Base-by-base conservation (phyloP, 2,797 vertebrate genomes). In the Melanitta fusca region DNA sequence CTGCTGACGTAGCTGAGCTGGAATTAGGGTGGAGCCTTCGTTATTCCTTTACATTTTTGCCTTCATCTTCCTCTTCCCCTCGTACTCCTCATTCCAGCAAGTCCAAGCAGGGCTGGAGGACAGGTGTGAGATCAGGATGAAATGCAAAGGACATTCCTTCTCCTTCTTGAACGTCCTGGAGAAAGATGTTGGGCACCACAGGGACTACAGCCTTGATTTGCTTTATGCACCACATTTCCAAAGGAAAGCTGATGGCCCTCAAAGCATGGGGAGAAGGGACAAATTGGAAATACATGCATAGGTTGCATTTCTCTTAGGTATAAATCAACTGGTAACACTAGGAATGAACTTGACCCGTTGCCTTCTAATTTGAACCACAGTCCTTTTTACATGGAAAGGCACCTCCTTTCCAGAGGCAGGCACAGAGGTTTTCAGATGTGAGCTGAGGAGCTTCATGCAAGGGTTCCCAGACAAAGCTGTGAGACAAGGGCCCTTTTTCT, bases 21-120 rank as follows among this genome's bases (percentile, higher is more conserved):
- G 51, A 94, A 80, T 84, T 83, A 75, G 47, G 78, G 69, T 66
- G 49, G 27, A 83, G 24, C 5, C 18, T 80, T 80, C 3, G 0
- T 45, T 6, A 39, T 85, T 71, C 19, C 61, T 81, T 91, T 51
- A 16, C 64, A 54, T 57, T 92, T 92, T 93, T 41, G 36, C 39
- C 5, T 70, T 78, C 28, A 11, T 79, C 8, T 18, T 88, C 8
- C 38, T 91, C 38, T 79, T 64, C 4, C 57, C 7, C 4, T 8
- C 5, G 27, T 30, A 9, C 8, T 0, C 13, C 32, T 21, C 4
- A 20, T 58, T 84, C 84, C 62, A 69, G n/a, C 38, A 84, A 92
- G 38, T 69, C 72, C 25, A n/a, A 88, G 45, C 41, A 90, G 49
- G 16, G 61, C 34, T 77, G 64, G 41, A 91, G 28, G 47, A 61